Percentiles rank a stretch among this genome's conserved stretches.
These are phyloP conservation scores for Balearica regulorum DNA, from an alignment of 2,797 vertebrate species.

Conservation along the genomic window DNA sequence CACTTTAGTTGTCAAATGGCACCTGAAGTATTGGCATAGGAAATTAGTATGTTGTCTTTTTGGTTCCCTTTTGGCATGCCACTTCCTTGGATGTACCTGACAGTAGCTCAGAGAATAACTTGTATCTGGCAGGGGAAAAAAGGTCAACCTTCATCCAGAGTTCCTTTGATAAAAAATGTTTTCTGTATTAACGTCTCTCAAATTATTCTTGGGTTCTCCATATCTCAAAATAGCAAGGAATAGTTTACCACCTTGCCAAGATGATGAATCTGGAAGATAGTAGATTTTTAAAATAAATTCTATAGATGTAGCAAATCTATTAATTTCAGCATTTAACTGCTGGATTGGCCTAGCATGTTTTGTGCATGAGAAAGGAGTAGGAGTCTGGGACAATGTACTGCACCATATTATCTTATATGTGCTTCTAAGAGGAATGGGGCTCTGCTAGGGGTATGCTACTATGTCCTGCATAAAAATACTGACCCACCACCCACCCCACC, in stretches of 20 bases:
- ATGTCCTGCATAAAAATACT: neutral
- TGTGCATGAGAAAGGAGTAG: neutral
- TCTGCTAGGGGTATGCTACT: neutral
- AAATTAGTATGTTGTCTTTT: neutral
- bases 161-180: neutral
- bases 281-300: neutral
- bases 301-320: no score
- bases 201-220: neutral
- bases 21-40: neutral
- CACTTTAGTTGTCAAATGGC: constrained; percentile 17
- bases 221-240: neutral
- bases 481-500: no score
- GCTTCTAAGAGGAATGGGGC: neutral
- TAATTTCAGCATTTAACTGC: neutral
- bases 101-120: neutral
- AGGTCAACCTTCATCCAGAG: neutral
- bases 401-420: neutral
- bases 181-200: neutral
- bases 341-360: neutral
- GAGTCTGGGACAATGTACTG: neutral
- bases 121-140: neutral
- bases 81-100: neutral
- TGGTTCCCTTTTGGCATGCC: neutral
- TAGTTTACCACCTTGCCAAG: neutral
- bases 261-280: neutral